Evolutionary conservation across 2,113 vertebrate species (phyloP).

Genomic region (Onychostruthus taczanowskii): DNA sequence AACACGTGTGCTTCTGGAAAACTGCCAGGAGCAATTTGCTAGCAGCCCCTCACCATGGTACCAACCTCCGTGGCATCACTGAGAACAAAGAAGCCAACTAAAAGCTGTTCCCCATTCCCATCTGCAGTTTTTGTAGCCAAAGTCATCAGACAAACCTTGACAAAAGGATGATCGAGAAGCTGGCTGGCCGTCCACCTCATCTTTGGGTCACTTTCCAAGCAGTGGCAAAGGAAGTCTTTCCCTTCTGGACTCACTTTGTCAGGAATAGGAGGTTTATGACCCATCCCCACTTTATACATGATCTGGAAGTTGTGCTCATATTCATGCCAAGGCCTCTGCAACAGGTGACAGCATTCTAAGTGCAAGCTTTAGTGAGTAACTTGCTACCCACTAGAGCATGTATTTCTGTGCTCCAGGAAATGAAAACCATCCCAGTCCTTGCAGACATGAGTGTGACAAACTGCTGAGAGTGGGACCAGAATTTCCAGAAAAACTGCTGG

Average conservation of each 20-base stretch:
- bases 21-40: background rate
- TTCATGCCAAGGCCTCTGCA: constrained; percentile 96
- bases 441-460: background rate
- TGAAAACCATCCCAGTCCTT: background rate
- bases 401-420: background rate
- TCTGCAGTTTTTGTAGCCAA: background rate
- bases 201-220: constrained; percentile 96
- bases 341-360: background rate
- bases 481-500: background rate
- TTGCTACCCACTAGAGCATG: background rate
- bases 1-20: background rate
- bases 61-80: background rate
- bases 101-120: background rate
- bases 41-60: background rate
- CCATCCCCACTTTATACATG: constrained; percentile 99
- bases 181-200: constrained; percentile 94
- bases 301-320: constrained; percentile 99
- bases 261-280: constrained; percentile 95
- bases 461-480: background rate
- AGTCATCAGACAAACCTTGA: constrained; percentile 85
- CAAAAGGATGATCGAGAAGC: constrained; percentile 95
- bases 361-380: background rate
- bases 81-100: background rate
- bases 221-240: constrained; percentile 94
- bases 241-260: constrained; percentile 96